These are phyloP conservation scores for Neogobius melanostomus DNA, from an alignment of 2,113 vertebrate species.

Conservation along the genomic window DNA sequence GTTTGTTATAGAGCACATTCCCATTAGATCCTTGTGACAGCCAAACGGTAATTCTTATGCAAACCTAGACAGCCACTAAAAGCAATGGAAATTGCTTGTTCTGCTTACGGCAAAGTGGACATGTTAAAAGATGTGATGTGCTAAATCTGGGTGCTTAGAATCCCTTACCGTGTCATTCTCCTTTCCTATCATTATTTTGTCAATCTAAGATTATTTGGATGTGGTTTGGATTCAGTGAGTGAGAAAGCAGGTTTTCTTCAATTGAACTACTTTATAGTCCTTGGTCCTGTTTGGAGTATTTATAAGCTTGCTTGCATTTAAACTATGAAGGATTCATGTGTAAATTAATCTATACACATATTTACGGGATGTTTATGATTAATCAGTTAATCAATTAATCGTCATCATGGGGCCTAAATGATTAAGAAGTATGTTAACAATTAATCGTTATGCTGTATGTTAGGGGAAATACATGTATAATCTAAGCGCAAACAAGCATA, in stretches of 20 bases:
- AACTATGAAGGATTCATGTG: no score
- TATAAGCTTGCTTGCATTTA: neutral
- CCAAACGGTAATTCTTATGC: conserved; percentile 61
- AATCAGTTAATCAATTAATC: no score
- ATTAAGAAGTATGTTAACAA: no score
- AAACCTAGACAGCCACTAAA: conserved; percentile 55
- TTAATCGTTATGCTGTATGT: no score
- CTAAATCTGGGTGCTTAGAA: conserved; percentile 52
- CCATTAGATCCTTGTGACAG: conserved; percentile 54
- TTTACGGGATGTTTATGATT: no score
- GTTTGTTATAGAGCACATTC: conserved; percentile 67
- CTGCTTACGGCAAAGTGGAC: conserved; percentile 42
- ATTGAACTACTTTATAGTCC: conserved; percentile 23
- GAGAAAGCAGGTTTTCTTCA: conserved; percentile 42
- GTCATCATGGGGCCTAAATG: no score
- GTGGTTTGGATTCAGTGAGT: conserved; percentile 54
- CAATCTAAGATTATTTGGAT: conserved; percentile 67
- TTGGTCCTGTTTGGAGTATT: neutral
- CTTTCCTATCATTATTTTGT: conserved; percentile 71
- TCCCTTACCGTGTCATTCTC: conserved; percentile 57
- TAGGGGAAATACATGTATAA: no score
- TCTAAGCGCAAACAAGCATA: no score
- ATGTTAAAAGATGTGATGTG: conserved; percentile 63
- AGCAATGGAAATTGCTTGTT: conserved; percentile 56
- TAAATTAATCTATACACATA: no score